Percentiles rank a stretch among this genome's conserved stretches.
These are phyloP conservation scores for Pygoscelis adeliae DNA, from an alignment of 2,113 vertebrate species.

Conservation along the genomic window DNA sequence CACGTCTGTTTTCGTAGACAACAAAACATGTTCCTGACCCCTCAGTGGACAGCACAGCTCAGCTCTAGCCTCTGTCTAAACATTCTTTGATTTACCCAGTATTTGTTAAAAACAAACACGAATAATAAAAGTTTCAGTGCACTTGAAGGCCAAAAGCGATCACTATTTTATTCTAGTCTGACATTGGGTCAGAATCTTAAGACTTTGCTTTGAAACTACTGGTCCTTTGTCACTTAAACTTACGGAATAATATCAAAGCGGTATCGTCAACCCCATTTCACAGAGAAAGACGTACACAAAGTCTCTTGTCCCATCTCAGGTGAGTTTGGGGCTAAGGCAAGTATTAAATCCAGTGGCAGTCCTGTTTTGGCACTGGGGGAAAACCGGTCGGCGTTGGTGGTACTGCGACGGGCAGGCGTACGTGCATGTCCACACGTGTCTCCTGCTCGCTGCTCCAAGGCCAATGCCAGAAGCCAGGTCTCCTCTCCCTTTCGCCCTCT, in stretches of 20 bases:
- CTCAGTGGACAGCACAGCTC: neutral
- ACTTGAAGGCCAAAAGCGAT: neutral
- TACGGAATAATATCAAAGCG: neutral
- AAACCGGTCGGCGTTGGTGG: fast-evolving
- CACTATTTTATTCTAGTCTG: neutral
- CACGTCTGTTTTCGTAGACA: conserved; percentile 4
- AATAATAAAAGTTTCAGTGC: conserved; percentile 19
- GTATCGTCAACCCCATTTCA: neutral
- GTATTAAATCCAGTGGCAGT: neutral
- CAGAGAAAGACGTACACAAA: neutral
- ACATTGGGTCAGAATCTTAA: neutral
- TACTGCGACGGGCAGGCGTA: fast-evolving
- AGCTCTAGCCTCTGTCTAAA: neutral
- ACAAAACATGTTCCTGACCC: neutral
- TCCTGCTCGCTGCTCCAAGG: neutral
- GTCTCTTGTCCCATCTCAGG: neutral
- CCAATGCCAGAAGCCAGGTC: neutral
- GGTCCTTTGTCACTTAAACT: neutral
- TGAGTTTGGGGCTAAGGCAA: neutral
- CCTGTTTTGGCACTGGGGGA: neutral
- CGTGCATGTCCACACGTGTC: fast-evolving
- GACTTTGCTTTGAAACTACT: neutral
- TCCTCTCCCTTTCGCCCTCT: neutral
- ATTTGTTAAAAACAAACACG: conserved; percentile 24
- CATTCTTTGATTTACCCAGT: neutral